Evolutionary conservation across 1,140 invertebrate genomes (phyloP), one percentile per base, ranked within the genome.

Genomic region (Anthonomus grandis): DNA sequence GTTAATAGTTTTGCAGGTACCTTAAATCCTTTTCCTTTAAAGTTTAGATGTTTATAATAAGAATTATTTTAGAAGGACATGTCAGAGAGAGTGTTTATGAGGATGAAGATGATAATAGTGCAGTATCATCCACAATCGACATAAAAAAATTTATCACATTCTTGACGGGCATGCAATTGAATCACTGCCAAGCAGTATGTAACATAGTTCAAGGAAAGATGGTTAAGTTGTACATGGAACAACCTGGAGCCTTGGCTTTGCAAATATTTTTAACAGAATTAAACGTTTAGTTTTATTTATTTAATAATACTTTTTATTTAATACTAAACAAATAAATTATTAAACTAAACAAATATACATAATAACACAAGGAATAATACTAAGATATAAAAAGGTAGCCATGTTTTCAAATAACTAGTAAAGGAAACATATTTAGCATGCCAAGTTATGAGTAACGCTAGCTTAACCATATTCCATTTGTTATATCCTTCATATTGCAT

Each of bases 381-480:
- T 53, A 93, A 70, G 24, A 91, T 75, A 3, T 83, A 60, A 74
- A 94, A 95, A 19, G 93, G 93, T 24, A 90, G 55, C 92, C 92
- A 96, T 0, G 91, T 93, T 76, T 93, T 94, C 4, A 95, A 21
- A 61, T 92, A 88, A 31, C 80, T 89, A 42, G 70, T 71, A 69
- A 87, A 75, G 76, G 87, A 88, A 39, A 95, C 86, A 82, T 93
- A 97, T 78, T 84, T 90, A 8, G 90, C 87, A 76, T 85, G 79
- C 23, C 89, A 66, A 36, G 93, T 77, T 76, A 94, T 87, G 37
- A 86, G 79, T 62, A 91, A 81, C 47, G 87, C 88, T 23, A 97
- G 72, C 71, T 91, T 92, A 0, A 97, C 81, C 94, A 97, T 97
- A 69, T 96, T 97, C 92, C 93, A 98, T 21, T 78, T 83, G 6